Evolutionary conservation across 1,140 invertebrate genomes (phyloP).

Genomic region (Diprion similis): DNA sequence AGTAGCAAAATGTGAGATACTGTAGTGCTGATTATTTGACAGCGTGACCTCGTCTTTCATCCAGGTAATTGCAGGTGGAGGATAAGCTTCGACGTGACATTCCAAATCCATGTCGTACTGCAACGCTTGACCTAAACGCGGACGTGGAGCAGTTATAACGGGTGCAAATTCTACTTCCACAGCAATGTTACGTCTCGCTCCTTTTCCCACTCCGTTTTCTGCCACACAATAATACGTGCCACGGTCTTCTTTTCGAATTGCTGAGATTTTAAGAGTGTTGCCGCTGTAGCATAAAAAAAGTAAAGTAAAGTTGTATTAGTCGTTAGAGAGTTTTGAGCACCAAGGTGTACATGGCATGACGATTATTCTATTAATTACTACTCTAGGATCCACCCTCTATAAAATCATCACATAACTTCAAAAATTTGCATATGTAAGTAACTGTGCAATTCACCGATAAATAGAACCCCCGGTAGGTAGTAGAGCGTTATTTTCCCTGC

Average conservation of each 20-base stretch:
- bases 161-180: constrained; percentile 90
- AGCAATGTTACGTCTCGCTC: constrained; percentile 84
- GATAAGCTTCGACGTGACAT: constrained; percentile 92
- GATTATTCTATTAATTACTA: no score
- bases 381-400: no score
- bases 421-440: constrained; percentile 6
- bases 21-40: constrained; percentile 89
- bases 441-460: constrained; percentile 59
- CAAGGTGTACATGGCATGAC: no score
- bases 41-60: constrained; percentile 81
- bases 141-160: constrained; percentile 81
- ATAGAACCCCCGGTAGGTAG: constrained; percentile 87
- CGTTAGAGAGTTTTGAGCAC: not conserved
- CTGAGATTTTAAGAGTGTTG: constrained; percentile 81
- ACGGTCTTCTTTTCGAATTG: constrained; percentile 85
- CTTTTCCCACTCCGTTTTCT: constrained; percentile 88
- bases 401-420: no score
- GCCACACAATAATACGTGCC: constrained; percentile 95
- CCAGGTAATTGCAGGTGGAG: constrained; percentile 88
- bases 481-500: constrained; percentile 91
- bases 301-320: not conserved
- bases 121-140: constrained; percentile 83
- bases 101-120: constrained; percentile 93
- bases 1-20: constrained; percentile 87
- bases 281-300: constrained; percentile 66